Evolutionary conservation across 2,113 vertebrate species (phyloP), one percentile per base, ranked within the genome.

Genomic region (Pagrus major): DNA sequence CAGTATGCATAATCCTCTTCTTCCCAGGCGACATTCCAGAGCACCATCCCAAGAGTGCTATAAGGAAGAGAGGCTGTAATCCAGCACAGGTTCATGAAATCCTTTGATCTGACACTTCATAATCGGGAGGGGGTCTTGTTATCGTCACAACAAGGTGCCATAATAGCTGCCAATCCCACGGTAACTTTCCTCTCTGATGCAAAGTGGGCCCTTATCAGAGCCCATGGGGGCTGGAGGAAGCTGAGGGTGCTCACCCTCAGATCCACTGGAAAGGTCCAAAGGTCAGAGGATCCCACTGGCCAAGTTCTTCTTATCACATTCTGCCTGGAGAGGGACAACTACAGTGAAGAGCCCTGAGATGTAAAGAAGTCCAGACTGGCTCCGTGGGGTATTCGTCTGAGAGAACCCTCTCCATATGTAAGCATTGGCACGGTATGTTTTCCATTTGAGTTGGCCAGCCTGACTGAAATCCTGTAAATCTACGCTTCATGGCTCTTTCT

Each of bases 1-100:
- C 81, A 64, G 73, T 85, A 77, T 78, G 82, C 63, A 75, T 90
- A 90, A 92, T 93, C 90, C 85, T 69, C 73, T 54, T 74, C 79
- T 67, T 86, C 89, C 88, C 78, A 79, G 70, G 81, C 18, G 59
- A 74, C 82, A 83, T 88, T 88, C 71, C 23, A 3, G 20, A 78
- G 85, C 66, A 67, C 61, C 46, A 70, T 83, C 88, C 78, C 74
- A 81, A 44, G 83, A 87, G 76, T 35, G 56, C 81, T 72, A 49
- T 60, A 41, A 60, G 61, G 65, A 80, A 85, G 81, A 60, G 78
- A 77, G 72, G 25, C 67, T 73, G 55, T 87, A 90, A 92, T 91
- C 85, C 81, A 83, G 56, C 55, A 69, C 64, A 84, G 78, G 76
- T 87, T 83, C 65, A 67, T 52, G 35, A 89, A 88, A 80, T 86